Conservation (phyloP, 2,797 vertebrate genomes). For the Avahi laniger region DNA sequence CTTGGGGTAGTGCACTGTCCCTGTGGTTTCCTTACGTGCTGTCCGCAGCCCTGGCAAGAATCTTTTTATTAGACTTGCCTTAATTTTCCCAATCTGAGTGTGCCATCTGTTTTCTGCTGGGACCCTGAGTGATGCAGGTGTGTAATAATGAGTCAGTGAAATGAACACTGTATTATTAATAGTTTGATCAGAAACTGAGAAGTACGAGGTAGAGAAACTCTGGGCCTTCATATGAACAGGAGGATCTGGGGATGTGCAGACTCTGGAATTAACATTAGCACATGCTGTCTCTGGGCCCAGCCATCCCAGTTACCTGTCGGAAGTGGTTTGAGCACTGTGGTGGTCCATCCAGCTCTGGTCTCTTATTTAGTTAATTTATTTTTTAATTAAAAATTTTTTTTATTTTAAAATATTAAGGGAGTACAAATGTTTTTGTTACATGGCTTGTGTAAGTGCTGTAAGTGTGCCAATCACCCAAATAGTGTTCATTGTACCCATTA, state of each 20-base stretch:
- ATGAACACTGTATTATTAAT: not conserved
- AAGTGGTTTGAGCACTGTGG: not conserved
- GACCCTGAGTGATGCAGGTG: not conserved
- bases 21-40: not conserved
- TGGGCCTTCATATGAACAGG: not conserved
- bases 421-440: not conserved
- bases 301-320: not conserved
- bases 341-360: not conserved
- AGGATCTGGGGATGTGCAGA: not conserved
- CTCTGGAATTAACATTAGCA: not conserved
- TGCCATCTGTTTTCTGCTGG: conserved; percentile 20
- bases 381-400: not conserved
- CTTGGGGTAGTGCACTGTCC: not conserved
- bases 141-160: not conserved
- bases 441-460: not conserved
- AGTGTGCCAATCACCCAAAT: not conserved
- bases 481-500: not conserved
- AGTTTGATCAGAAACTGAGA: not conserved
- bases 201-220: not conserved
- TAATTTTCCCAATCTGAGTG: conserved; percentile 18
- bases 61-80: conserved; percentile 47
- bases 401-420: not conserved
- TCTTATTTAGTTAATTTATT: not conserved
- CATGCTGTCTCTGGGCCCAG: not conserved
- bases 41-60: not conserved